Evolutionary conservation across 2,797 vertebrate genomes (phyloP), one percentile per base, ranked within the genome.

Genomic region (Botia almorhae): DNA sequence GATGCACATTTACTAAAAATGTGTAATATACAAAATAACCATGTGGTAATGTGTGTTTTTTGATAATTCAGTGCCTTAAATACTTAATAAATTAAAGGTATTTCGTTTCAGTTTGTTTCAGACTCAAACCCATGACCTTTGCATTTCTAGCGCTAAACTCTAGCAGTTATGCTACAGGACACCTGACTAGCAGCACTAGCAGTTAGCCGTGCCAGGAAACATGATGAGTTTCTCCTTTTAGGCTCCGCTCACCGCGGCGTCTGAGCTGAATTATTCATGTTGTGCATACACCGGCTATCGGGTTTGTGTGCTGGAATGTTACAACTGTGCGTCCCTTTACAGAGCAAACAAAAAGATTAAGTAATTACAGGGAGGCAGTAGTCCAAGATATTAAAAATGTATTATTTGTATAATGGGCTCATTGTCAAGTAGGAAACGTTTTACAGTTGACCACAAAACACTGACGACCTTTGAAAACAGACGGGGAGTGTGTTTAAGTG

Each of bases 191-290:
- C 56, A 69, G 33, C 3, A 33, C 33, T 33, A 33, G 33, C 33
- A 33, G 61, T 63, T 69, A 43, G 46, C 60, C 58, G 51, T 17
- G 43, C 23, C 73, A 13, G 63, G 12, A 46, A 67, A 68, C 77
- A 87, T 50, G 36, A 81, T 73, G 74, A 36, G 88, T 92, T 89
- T 90, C 86, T 85, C 55, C 80, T 23, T 43, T 60, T 87, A 81
- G 86, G 83, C 77, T 69, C 70, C 68, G 83, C 81, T 85, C 85
- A 74, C 83, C 80, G 85, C 89, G 85, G 89, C 88, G 85, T 82
- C 88, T 26, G n/a, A 11, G 78, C 87, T 93, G 84, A 93, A 92
- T 93, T 89, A 92, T 93, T 92, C 75, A 93, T 79, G 79, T 84
- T 74, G 67, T 85, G 83, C 87, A 69, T 78, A 85, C 84, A 87